Evolutionary conservation across 2,888 invertebrate genomes (phyloP), one percentile per base, ranked within the genome.

Genomic region (Apantesis nais): DNA sequence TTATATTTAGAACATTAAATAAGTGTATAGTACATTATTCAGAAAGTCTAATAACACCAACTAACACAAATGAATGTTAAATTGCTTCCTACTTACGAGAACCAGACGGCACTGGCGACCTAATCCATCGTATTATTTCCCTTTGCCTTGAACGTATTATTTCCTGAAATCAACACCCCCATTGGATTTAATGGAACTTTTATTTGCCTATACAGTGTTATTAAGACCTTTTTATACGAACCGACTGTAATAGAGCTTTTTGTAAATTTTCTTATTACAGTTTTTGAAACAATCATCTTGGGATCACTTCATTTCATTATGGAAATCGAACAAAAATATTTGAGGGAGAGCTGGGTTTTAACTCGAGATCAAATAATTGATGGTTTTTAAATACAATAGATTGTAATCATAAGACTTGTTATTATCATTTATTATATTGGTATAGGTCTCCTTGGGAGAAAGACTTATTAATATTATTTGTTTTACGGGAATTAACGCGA

Each of bases 1-100:
- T n/a, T n/a, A n/a, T n/a, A n/a, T n/a, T n/a, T n/a, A n/a, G n/a
- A n/a, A n/a, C n/a, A n/a, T n/a, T n/a, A n/a, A n/a, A n/a, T n/a
- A n/a, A 52, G 52, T 11, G n/a, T 2, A 9, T 25, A 52, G 52
- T 52, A 34, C 34, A 52, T 29, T 25, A 25, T 55, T 55, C 8
- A 55, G 25, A 52, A 14, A 48, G 69, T 67, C 71, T 75, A 74
- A 75, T 78, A 71, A 68, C 31, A 55, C 48, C 58, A n/a, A 65
- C 77, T 76, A 68, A 82, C 70, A 70, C 66, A 70, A 78, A 80
- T 75, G 71, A 76, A 80, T 78, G 78, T 80, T 79, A 72, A 83
- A 74, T 71, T 67, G 68, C 74, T 68, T 67, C 64, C 75, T 82
- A 78, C 83, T 82, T 82, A 82, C 79, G 71, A 70, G 34, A 41